phyloP scores from a whole-genome alignment of 1,140 invertebrate genomes.

The Cotesia typhae region DNA sequence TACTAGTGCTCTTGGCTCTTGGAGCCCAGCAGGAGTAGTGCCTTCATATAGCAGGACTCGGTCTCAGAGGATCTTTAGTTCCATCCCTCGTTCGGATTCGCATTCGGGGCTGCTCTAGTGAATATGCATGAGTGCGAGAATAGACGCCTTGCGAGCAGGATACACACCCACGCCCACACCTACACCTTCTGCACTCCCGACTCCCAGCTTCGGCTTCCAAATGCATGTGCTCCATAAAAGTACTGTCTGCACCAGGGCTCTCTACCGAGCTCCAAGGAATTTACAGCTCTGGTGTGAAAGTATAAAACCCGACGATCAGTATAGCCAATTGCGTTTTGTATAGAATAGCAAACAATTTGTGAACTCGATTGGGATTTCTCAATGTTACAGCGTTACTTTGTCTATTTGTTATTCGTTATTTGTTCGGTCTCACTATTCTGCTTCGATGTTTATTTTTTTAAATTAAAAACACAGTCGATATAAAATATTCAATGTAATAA shows the following conservation, averaged over 20 bases:
- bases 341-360: slow-evolving; percentile 27
- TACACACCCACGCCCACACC: background rate
- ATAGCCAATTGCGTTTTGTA: slow-evolving; percentile 32
- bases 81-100: slow-evolving; percentile 9
- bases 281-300: slow-evolving; percentile 21
- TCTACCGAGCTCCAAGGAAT: slow-evolving; percentile 1
- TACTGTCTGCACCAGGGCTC: no score
- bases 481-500: no score
- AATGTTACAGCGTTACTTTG: background rate
- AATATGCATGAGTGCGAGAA: slow-evolving; percentile 30
- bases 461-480: background rate
- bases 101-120: slow-evolving; percentile 7
- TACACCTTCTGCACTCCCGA: background rate
- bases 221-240: background rate
- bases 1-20: no score
- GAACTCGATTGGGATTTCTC: slow-evolving; percentile 14
- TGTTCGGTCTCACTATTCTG: no score
- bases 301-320: slow-evolving; percentile 16
- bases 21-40: no score
- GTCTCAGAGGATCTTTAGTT: background rate
- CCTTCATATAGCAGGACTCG: background rate
- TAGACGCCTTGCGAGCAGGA: slow-evolving; percentile 28
- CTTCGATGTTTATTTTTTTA: slow-evolving; percentile 11
- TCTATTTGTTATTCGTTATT: slow-evolving; percentile 5
- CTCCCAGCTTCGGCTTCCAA: background rate